These are phyloP conservation scores for Brenthis hecate DNA, from an alignment of 2,888 invertebrate species.

Conservation along the genomic window DNA sequence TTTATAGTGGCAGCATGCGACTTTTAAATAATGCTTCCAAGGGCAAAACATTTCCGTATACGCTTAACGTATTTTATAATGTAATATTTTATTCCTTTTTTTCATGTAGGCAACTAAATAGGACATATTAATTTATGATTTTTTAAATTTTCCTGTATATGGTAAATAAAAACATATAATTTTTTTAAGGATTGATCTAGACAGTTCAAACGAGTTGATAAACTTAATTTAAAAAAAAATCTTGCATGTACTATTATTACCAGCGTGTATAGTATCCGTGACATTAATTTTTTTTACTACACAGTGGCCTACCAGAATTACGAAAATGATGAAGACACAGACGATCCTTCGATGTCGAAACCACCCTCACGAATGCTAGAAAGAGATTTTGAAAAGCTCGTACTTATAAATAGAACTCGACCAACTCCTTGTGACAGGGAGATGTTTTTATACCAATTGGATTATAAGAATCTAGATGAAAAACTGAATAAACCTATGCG, in stretches of 20 bases:
- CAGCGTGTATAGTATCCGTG: neutral
- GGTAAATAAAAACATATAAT: constrained; percentile 10
- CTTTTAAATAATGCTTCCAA: neutral
- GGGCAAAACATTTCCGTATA: neutral
- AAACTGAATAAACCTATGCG: constrained; percentile 72
- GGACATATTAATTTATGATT: neutral
- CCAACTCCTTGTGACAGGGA: constrained; percentile 94
- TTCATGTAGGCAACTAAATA: constrained; percentile 1
- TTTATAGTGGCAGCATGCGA: constrained; percentile 4
- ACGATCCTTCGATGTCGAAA: constrained; percentile 66
- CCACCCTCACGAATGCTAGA: constrained; percentile 75
- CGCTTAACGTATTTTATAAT: constrained; percentile 2
- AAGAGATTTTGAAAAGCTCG: constrained; percentile 83
- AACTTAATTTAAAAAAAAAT: neutral
- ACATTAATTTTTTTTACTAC: constrained; percentile 28
- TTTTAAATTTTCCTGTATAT: constrained; percentile 6
- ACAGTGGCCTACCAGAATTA: constrained; percentile 69
- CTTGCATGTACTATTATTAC: constrained; percentile 24
- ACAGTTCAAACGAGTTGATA: neutral
- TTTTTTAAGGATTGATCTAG: constrained; percentile 1
- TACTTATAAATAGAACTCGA: constrained; percentile 88
- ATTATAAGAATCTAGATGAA: constrained; percentile 73
- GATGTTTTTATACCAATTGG: constrained; percentile 81
- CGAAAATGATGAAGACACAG: constrained; percentile 77
- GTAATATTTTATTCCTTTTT: neutral